These are phyloP conservation scores for Apis florea DNA, from an alignment of 1,140 invertebrate genomes.

Conservation along the genomic window DNA sequence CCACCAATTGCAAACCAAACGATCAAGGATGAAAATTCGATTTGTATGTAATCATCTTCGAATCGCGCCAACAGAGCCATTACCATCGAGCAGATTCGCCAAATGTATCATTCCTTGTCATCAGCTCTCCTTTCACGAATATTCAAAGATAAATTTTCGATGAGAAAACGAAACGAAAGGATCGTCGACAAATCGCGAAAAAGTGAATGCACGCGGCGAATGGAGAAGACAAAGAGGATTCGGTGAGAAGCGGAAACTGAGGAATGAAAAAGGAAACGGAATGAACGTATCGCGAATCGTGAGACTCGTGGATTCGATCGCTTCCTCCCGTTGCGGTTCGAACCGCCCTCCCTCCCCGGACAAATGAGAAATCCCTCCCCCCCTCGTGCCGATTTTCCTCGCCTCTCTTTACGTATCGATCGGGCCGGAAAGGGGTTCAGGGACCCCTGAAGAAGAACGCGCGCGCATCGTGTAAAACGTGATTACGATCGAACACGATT, in stretches of 20 bases:
- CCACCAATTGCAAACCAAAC: no score
- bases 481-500: slow-evolving; percentile 64
- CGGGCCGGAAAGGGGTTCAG: slow-evolving; percentile 47
- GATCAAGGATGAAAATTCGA: no score
- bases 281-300: neutral
- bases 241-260: neutral
- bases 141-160: no score
- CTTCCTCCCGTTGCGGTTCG: slow-evolving; percentile 38
- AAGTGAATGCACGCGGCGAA: no score
- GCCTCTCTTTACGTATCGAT: slow-evolving; percentile 55
- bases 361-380: slow-evolving; percentile 58
- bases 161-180: no score
- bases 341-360: slow-evolving; percentile 12
- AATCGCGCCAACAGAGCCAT: no score
- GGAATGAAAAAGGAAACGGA: neutral
- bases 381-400: slow-evolving; percentile 51
- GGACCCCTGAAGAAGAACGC: slow-evolving; percentile 29
- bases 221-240: no score
- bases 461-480: slow-evolving; percentile 53
- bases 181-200: no score
- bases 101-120: no score
- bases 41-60: no score
- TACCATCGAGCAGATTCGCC: no score
- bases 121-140: no score
- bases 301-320: slow-evolving; percentile 1